phyloP scores from a whole-genome alignment of 2,113 vertebrate genomes.

The Neodon shergylaensis region DNA sequence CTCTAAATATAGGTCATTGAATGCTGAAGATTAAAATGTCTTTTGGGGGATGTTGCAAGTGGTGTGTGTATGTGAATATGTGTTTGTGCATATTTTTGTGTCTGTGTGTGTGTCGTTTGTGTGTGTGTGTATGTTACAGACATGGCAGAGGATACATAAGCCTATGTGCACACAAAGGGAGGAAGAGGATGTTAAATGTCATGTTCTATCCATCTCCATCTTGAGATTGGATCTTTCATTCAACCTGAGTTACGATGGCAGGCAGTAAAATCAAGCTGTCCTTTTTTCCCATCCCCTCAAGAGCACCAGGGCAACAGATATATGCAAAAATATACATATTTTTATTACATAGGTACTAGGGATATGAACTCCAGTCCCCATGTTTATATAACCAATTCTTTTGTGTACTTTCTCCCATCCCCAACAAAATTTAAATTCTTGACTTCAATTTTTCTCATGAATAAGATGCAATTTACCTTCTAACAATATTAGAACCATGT shows the following conservation, averaged over 20 bases:
- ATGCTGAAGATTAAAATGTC: not conserved
- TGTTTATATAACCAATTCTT: not conserved
- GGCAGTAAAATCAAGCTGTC: too few species aligned
- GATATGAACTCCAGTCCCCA: not conserved
- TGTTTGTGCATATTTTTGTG: too few species aligned
- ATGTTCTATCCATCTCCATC: not conserved
- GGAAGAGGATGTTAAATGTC: not conserved
- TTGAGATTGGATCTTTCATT: not conserved
- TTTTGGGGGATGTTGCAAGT: too few species aligned
- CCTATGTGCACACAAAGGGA: not conserved
- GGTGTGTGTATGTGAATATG: not conserved
- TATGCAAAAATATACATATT: not conserved
- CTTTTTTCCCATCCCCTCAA: not conserved
- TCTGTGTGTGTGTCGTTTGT: not conserved
- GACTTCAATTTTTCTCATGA: slow-evolving; percentile 19
- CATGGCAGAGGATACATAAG: not conserved
- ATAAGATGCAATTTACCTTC: not conserved
- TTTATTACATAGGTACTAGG: not conserved
- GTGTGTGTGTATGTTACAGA: not conserved
- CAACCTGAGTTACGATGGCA: not conserved
- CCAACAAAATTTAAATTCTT: not conserved
- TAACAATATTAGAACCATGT: not conserved
- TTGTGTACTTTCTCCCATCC: not conserved
- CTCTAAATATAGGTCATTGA: not conserved
- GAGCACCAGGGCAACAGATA: not conserved